These are phyloP conservation scores for Coregonus ussuriensis DNA, from an alignment of 2,797 vertebrate genomes.

Conservation along the genomic window DNA sequence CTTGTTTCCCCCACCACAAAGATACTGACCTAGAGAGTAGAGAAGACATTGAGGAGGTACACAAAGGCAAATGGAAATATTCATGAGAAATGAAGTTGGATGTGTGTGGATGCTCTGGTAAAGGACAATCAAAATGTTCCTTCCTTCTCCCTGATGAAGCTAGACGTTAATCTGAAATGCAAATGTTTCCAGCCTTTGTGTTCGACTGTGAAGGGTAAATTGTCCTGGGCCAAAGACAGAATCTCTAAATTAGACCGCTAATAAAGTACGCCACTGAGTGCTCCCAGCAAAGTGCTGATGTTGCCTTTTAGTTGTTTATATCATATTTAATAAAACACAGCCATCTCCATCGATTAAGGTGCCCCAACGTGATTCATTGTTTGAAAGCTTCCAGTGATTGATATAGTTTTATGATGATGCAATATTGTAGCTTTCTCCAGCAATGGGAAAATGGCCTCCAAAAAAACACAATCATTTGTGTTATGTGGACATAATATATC, in stretches of 20 bases:
- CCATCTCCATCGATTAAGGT: conserved; percentile 31
- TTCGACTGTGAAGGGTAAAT: conserved; percentile 24
- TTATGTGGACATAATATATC: background rate
- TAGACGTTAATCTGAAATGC: conserved; percentile 15
- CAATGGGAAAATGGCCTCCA: background rate
- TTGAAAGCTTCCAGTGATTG: conserved; percentile 30
- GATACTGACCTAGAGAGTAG: background rate
- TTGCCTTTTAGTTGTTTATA: conserved; percentile 21
- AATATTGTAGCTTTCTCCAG: background rate
- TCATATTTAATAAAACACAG: conserved; percentile 32
- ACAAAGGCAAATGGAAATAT: conserved; percentile 9
- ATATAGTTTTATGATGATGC: conserved; percentile 19
- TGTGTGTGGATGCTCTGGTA: background rate
- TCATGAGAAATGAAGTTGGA: background rate
- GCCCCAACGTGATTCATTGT: conserved; percentile 17
- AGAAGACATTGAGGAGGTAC: background rate
- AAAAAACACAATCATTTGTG: background rate
- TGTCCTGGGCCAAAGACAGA: conserved; percentile 26
- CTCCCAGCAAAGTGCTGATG: conserved; percentile 32
- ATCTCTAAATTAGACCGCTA: conserved; percentile 25
- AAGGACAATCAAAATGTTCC: background rate
- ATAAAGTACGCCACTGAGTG: conserved; percentile 20
- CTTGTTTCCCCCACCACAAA: background rate
- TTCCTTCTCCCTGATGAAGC: background rate
- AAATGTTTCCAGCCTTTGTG: conserved; percentile 6